Evolutionary conservation across 2,113 vertebrate species (phyloP).

Genomic region (Heterotis niloticus): DNA sequence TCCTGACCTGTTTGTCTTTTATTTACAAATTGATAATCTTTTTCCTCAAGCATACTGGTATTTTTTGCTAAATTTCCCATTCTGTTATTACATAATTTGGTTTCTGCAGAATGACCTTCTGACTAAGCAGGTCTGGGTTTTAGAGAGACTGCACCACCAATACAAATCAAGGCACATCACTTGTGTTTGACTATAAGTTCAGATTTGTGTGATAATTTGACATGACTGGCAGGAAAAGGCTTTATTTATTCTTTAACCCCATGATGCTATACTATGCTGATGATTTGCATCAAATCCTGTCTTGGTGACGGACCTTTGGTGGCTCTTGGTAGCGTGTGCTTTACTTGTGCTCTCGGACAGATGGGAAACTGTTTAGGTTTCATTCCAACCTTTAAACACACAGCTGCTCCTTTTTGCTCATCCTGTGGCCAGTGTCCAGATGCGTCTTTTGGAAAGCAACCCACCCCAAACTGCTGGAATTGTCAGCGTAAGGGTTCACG

Average conservation of each 20-base stretch:
- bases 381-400: background rate
- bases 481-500: background rate
- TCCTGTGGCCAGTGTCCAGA: too few species aligned
- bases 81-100: conserved; percentile 13
- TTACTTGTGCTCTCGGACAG: background rate
- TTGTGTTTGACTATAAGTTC: background rate
- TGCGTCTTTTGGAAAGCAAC: too few species aligned
- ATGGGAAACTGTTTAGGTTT: background rate
- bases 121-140: background rate
- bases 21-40: background rate
- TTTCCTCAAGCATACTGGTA: background rate
- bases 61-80: too few species aligned
- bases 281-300: too few species aligned
- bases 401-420: background rate
- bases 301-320: background rate
- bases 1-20: background rate
- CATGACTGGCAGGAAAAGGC: background rate
- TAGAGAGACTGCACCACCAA: too few species aligned
- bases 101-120: background rate
- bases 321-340: background rate
- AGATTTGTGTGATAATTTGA: background rate
- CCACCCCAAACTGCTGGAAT: background rate
- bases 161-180: background rate
- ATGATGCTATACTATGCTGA: too few species aligned
- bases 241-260: background rate